phyloP scores from a whole-genome alignment of 1,140 invertebrate species.

The Wasmannia auropunctata region DNA sequence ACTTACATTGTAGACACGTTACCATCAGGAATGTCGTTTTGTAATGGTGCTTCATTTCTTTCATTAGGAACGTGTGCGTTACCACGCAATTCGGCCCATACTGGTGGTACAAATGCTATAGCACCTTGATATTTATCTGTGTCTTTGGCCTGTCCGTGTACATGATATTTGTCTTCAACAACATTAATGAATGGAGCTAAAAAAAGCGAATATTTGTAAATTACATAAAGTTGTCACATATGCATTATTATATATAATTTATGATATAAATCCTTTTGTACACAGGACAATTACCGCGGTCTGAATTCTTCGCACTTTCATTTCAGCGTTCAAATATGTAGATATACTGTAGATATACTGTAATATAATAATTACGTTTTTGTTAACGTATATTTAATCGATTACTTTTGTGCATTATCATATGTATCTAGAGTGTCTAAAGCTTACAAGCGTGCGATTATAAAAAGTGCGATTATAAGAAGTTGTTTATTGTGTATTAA shows the following conservation, averaged over 20 bases:
- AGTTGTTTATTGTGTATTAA: background rate
- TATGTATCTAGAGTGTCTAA: background rate
- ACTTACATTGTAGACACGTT: background rate
- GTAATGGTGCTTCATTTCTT: background rate
- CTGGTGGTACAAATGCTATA: background rate
- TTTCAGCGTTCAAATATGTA: conserved; percentile 12
- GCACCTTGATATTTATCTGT: background rate
- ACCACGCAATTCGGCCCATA: background rate
- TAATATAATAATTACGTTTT: conserved; percentile 35
- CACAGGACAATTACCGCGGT: conserved; percentile 13
- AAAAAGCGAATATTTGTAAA: background rate
- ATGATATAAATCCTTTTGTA: background rate
- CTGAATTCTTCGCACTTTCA: conserved; percentile 16
- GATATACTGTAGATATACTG: conserved; percentile 17
- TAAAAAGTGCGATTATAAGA: background rate
- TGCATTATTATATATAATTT: background rate
- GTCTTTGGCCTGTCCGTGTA: background rate
- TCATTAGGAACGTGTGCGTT: background rate
- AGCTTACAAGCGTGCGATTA: conserved; percentile 6
- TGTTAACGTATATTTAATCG: background rate
- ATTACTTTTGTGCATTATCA: conserved; percentile 1
- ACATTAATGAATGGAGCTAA: background rate
- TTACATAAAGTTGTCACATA: background rate
- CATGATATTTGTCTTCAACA: background rate
- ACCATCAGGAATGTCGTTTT: background rate